These are phyloP conservation scores for Reinhardtius hippoglossoides DNA, from an alignment of 2,113 vertebrate species.

Conservation along the genomic window DNA sequence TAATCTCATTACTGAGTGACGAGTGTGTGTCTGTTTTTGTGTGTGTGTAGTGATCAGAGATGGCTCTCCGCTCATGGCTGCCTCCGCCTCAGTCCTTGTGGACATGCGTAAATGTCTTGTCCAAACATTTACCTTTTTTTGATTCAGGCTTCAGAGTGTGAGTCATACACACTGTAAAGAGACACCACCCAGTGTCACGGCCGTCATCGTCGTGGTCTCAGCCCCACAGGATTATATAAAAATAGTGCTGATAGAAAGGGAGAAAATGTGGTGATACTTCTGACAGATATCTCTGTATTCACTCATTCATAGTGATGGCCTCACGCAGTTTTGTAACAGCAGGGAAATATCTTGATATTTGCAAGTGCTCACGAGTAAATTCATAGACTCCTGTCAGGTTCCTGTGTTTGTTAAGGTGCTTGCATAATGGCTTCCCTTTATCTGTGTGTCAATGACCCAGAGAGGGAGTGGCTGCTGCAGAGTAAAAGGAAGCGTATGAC, in stretches of 20 bases:
- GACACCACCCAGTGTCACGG: conserved; percentile 9
- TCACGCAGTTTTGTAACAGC: background rate
- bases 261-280: conserved; percentile 9
- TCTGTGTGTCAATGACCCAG: conserved; percentile 50
- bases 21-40: background rate
- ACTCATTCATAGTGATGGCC: background rate
- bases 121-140: conserved; percentile 52
- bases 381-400: conserved; percentile 24
- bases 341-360: background rate
- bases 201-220: conserved; percentile 29
- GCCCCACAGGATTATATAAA: conserved; percentile 36
- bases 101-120: conserved; percentile 33
- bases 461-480: conserved; percentile 42
- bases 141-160: conserved; percentile 26
- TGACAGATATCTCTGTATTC: background rate
- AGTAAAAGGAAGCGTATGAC: background rate
- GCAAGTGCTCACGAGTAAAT: conserved; percentile 7
- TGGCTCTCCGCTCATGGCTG: background rate
- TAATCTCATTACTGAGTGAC: conserved; percentile 19
- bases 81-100: background rate
- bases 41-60: conserved; percentile 1
- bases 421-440: conserved; percentile 40
- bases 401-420: conserved; percentile 39
- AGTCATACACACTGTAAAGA: conserved; percentile 28
- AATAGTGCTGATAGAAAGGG: conserved; percentile 1